These are phyloP conservation scores for Gymnothorax reevesii DNA, from an alignment of 2,797 vertebrate species.

Conservation along the genomic window DNA sequence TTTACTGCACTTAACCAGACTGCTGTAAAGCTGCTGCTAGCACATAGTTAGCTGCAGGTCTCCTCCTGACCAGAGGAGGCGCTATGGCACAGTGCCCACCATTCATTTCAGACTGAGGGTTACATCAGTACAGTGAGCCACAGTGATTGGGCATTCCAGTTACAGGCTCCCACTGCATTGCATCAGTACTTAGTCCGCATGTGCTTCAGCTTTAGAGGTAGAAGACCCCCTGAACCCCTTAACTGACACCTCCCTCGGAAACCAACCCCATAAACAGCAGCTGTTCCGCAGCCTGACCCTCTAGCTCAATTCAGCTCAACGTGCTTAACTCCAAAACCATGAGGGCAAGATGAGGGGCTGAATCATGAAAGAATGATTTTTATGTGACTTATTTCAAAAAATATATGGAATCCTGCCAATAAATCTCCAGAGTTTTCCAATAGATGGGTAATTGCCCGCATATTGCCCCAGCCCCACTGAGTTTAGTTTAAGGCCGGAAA, in stretches of 20 bases:
- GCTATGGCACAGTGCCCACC: not conserved
- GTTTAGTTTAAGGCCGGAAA: not conserved
- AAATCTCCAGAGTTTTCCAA: slow-evolving; percentile 35
- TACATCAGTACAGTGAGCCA: not conserved
- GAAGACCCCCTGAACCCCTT: not conserved
- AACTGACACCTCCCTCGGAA: slow-evolving; percentile 17
- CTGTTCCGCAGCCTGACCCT: slow-evolving; percentile 25
- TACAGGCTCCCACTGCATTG: too few species aligned
- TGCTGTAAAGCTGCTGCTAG: not conserved
- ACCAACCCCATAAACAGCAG: slow-evolving; percentile 6
- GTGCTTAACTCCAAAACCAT: slow-evolving; percentile 52
- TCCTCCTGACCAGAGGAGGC: not conserved
- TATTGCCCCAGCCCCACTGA: slow-evolving; percentile 6
- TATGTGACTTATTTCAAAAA: slow-evolving; percentile 37
- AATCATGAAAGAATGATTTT: slow-evolving; percentile 19
- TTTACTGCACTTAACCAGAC: too few species aligned
- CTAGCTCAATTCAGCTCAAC: slow-evolving; percentile 50
- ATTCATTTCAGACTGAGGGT: not conserved
- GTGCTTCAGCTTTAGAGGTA: not conserved
- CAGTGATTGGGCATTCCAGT: too few species aligned
- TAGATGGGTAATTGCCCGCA: slow-evolving; percentile 29
- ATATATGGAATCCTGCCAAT: slow-evolving; percentile 33
- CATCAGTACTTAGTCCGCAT: too few species aligned
- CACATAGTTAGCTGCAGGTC: not conserved
- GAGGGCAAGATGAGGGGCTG: slow-evolving; percentile 41